Conservation (phyloP, 2,113 vertebrate species). For the Carollia perspicillata region DNA sequence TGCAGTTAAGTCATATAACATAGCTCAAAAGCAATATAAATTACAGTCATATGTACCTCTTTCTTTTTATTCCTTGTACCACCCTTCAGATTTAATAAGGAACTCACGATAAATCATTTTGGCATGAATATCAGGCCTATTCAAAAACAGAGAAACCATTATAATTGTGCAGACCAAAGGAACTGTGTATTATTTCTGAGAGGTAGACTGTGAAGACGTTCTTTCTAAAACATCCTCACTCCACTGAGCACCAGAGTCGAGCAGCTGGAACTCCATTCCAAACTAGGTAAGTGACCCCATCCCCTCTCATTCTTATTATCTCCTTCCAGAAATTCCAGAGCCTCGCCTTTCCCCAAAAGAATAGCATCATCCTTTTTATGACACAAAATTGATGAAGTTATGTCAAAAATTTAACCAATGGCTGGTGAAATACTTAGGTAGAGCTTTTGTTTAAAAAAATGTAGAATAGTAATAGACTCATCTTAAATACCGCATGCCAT, state of each 20-base stretch:
- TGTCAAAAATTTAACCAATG: background rate
- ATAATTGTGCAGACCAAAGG: background rate
- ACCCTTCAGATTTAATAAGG: background rate
- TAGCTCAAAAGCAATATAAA: background rate
- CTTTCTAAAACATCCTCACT: background rate
- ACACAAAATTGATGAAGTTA: background rate
- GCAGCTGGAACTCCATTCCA: background rate
- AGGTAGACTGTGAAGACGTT: background rate
- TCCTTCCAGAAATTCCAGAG: background rate
- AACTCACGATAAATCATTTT: background rate
- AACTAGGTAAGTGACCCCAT: background rate
- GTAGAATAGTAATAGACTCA: background rate
- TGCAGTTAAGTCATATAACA: background rate
- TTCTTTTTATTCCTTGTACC: background rate
- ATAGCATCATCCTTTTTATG: background rate
- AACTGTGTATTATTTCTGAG: background rate
- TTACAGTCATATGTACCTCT: background rate
- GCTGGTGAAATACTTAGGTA: background rate
- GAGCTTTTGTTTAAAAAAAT: background rate
- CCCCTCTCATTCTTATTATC: background rate
- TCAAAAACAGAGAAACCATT: background rate
- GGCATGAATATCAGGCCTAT: conserved; percentile 1
- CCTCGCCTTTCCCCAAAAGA: background rate
- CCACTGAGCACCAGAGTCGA: background rate
- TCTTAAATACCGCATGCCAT: background rate